A percentile compares a stretch with the other conserved stretches of the same genome.
Evolutionary conservation across 2,888 invertebrate genomes (phyloP).

Genomic region (Nomada fabriciana): DNA sequence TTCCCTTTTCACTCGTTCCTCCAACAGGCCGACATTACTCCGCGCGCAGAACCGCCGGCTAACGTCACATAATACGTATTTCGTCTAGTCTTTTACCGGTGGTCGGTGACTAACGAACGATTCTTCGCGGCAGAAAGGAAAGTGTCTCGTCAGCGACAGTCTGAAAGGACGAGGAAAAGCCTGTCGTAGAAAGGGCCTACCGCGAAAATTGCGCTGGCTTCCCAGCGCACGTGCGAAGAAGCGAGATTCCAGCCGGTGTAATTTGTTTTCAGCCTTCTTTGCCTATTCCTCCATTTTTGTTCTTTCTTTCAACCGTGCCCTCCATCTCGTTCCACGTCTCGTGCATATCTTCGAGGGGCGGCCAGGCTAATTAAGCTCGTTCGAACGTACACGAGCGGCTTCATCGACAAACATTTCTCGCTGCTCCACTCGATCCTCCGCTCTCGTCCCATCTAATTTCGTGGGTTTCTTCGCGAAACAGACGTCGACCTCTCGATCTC

Average conservation of each 20-base stretch:
- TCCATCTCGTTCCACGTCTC: slow-evolving; percentile 23
- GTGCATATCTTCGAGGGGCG: slow-evolving; percentile 41
- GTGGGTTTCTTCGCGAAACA: slow-evolving; percentile 13
- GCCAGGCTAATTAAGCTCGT: slow-evolving; percentile 42
- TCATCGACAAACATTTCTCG: slow-evolving; percentile 21
- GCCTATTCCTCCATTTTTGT: slow-evolving; percentile 45
- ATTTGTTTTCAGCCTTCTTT: slow-evolving; percentile 78
- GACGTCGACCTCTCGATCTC: slow-evolving; percentile 12
- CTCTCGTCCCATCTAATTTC: slow-evolving; percentile 17
- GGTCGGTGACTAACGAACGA: slow-evolving; percentile 77
- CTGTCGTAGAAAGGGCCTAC: slow-evolving; percentile 67
- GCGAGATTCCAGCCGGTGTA: slow-evolving; percentile 67
- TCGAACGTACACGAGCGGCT: slow-evolving; percentile 4
- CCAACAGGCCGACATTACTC: not conserved
- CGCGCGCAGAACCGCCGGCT: slow-evolving; percentile 29
- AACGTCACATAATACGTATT: slow-evolving; percentile 63
- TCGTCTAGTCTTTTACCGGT: slow-evolving; percentile 61
- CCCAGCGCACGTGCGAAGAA: slow-evolving; percentile 60
- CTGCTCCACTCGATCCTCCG: not conserved
- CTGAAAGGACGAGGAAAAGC: slow-evolving; percentile 75
- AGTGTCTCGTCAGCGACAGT: slow-evolving; percentile 76
- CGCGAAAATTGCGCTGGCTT: slow-evolving; percentile 75
- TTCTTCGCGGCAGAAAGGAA: slow-evolving; percentile 78
- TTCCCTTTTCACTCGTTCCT: slow-evolving; percentile 14
- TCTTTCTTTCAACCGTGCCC: slow-evolving; percentile 13